phyloP scores from a whole-genome alignment of 2,888 invertebrate species.

The Ellobium chinense region DNA sequence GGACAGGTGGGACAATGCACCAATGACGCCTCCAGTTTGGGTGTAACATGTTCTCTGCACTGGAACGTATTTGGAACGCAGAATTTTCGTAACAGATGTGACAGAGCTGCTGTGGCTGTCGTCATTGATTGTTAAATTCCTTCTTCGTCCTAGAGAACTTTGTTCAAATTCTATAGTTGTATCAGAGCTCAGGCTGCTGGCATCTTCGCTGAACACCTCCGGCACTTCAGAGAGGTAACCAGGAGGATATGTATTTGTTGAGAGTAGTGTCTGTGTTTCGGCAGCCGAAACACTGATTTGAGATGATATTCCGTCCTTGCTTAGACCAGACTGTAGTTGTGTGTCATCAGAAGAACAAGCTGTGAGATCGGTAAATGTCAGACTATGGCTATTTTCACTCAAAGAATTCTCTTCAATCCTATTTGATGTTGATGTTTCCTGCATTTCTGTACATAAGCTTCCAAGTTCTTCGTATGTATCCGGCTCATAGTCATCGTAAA shows the following conservation, averaged over 20 bases:
- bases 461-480: conserved; percentile 35
- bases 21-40: background rate
- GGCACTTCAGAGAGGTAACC: background rate
- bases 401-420: background rate
- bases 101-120: no score
- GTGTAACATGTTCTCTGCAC: conserved; percentile 7
- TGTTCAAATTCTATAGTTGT: no score
- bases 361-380: background rate
- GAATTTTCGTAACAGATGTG: no score
- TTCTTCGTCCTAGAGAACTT: no score
- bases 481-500: conserved; percentile 27
- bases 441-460: conserved; percentile 34
- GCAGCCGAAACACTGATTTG: no score
- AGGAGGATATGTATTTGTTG: background rate
- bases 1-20: background rate
- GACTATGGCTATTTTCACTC: background rate
- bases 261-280: background rate
- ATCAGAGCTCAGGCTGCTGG: no score
- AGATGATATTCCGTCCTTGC: no score
- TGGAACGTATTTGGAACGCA: no score
- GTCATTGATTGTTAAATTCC: no score
- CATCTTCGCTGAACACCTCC: no score
- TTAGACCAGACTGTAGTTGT: no score
- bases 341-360: no score
- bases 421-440: conserved; percentile 21